phyloP scores from a whole-genome alignment of 2,113 vertebrate genomes.

The Ranitomeya variabilis region DNA sequence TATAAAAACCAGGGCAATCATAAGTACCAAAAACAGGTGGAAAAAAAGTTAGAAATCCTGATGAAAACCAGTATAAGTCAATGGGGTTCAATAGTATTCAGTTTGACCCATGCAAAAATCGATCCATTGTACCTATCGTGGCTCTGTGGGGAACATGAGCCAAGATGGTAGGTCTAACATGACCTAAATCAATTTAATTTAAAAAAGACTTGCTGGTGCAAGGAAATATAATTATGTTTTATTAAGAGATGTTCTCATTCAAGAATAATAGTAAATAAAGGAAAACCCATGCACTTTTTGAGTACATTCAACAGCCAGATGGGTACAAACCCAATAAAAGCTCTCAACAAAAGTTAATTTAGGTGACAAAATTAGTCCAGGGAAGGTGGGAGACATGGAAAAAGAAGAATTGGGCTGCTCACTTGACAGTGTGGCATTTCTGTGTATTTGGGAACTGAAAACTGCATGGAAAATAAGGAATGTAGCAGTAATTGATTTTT shows the following conservation, averaged over 20 bases:
- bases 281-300: no score
- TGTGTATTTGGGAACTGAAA: neutral
- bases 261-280: neutral
- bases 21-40: no score
- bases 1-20: no score
- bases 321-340: neutral
- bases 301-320: neutral
- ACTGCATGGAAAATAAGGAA: neutral
- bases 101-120: no score
- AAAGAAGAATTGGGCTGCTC: neutral
- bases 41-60: no score
- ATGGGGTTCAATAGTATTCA: no score
- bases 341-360: neutral
- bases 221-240: neutral
- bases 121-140: neutral
- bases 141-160: neutral
- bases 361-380: neutral
- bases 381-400: neutral
- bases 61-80: no score
- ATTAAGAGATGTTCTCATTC: neutral
- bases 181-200: neutral
- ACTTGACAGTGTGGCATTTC: neutral
- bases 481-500: neutral
- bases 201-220: no score
- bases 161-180: neutral